These are phyloP conservation scores for Halocaridina rubra DNA, from an alignment of 2,888 invertebrate genomes.

Conservation along the genomic window DNA sequence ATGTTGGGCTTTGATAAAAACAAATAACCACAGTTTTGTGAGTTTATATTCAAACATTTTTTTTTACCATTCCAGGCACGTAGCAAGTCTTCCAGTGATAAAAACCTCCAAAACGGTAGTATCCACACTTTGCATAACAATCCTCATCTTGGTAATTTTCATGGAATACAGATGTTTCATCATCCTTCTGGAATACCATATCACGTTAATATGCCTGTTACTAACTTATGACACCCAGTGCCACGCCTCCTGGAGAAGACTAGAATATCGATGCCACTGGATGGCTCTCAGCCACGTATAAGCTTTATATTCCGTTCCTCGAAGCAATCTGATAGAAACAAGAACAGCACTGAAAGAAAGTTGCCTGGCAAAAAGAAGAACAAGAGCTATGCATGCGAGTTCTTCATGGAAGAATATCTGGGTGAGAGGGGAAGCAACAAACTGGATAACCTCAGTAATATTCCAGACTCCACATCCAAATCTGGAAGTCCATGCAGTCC, in stretches of 20 bases:
- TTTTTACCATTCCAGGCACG: constrained; percentile 13
- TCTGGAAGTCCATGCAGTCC: constrained; percentile 20
- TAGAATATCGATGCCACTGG: not conserved
- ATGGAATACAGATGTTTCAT: constrained; percentile 11
- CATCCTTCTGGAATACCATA: constrained; percentile 16
- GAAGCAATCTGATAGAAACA: not conserved
- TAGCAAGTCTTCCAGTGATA: constrained; percentile 38
- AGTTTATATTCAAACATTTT: not conserved
- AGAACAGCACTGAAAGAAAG: not conserved
- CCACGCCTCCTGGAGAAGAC: not conserved
- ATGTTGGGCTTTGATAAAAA: no score
- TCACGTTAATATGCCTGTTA: constrained; percentile 28
- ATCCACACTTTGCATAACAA: constrained; percentile 19
- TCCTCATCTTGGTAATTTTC: constrained; percentile 17
- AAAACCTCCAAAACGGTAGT: not conserved
- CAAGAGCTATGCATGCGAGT: not conserved
- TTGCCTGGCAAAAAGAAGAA: not conserved
- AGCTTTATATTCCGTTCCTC: constrained; percentile 32
- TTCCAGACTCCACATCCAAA: not conserved
- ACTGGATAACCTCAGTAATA: not conserved
- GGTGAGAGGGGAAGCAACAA: not conserved
- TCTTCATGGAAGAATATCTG: not conserved
- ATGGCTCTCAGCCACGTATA: constrained; percentile 26
- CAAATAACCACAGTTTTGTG: no score
- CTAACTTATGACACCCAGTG: constrained; percentile 47